Conservation (phyloP, 2,888 invertebrate species). For the Iphiclides podalirius region DNA sequence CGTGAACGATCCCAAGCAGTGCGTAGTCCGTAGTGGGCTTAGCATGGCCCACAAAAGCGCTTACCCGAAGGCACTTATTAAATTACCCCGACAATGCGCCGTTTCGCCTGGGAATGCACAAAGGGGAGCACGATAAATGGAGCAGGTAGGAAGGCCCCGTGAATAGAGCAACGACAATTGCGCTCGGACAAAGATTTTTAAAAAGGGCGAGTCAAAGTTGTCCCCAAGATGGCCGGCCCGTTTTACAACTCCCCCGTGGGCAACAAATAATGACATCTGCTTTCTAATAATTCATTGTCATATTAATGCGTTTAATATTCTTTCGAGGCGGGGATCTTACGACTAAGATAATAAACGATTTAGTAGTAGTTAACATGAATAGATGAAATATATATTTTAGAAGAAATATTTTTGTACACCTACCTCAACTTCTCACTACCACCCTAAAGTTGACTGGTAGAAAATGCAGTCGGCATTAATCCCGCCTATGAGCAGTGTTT, state of each 20-base stretch:
- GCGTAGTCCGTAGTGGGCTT: slow-evolving; percentile 20
- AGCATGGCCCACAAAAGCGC: slow-evolving; percentile 42
- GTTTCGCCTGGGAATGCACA: slow-evolving; percentile 71
- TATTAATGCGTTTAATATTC: slow-evolving; percentile 10
- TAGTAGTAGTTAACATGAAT: no score
- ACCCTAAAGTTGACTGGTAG: no score
- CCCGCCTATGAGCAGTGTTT: no score
- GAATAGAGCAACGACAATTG: slow-evolving; percentile 68
- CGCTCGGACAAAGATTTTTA: slow-evolving; percentile 58
- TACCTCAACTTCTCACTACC: no score
- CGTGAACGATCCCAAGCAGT: background rate
- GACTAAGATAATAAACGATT: no score
- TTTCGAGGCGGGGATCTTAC: background rate
- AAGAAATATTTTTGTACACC: no score
- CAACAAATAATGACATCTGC: slow-evolving; percentile 36
- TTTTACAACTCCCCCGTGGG: slow-evolving; percentile 45
- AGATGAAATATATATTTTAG: no score
- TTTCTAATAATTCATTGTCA: slow-evolving; percentile 35
- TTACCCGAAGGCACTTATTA: slow-evolving; percentile 70
- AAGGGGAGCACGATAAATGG: slow-evolving; percentile 50
- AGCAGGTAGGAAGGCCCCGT: slow-evolving; percentile 69
- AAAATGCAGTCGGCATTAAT: no score
- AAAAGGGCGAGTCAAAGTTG: slow-evolving; percentile 72
- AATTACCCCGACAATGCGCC: slow-evolving; percentile 72
- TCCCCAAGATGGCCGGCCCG: slow-evolving; percentile 53